A percentile compares a stretch with the other conserved stretches of the same genome.
phyloP scores from a whole-genome alignment of 2,797 vertebrate genomes.

The Helarctos malayanus region DNA sequence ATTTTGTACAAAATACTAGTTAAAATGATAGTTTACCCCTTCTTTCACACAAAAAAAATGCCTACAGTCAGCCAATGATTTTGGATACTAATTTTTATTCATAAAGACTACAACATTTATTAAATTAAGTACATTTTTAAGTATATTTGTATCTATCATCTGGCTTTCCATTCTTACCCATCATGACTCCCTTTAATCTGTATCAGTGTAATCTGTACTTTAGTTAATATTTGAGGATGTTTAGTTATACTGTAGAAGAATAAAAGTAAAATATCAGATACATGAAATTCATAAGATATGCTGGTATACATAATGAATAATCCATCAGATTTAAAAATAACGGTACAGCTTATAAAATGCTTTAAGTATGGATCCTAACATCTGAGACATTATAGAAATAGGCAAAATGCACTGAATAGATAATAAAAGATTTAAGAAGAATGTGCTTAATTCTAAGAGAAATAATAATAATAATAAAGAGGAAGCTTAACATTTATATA shows the following conservation, averaged over 20 bases:
- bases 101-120: background rate
- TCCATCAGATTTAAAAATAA: constrained; percentile 3
- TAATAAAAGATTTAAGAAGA: background rate
- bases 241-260: background rate
- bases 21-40: background rate
- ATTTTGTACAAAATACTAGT: background rate
- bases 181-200: background rate
- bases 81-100: background rate
- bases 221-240: background rate
- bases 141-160: background rate
- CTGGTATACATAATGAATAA: background rate
- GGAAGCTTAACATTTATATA: background rate
- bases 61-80: background rate
- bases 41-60: background rate
- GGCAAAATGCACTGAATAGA: background rate
- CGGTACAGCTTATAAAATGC: background rate
- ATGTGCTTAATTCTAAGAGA: background rate
- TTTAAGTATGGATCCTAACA: background rate
- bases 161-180: background rate
- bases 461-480: background rate
- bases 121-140: background rate
- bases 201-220: background rate
- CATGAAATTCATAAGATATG: background rate
- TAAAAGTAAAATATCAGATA: background rate
- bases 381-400: background rate